phyloP scores from a whole-genome alignment of 2,797 vertebrate species.

The Rhinoraja longicauda region DNA sequence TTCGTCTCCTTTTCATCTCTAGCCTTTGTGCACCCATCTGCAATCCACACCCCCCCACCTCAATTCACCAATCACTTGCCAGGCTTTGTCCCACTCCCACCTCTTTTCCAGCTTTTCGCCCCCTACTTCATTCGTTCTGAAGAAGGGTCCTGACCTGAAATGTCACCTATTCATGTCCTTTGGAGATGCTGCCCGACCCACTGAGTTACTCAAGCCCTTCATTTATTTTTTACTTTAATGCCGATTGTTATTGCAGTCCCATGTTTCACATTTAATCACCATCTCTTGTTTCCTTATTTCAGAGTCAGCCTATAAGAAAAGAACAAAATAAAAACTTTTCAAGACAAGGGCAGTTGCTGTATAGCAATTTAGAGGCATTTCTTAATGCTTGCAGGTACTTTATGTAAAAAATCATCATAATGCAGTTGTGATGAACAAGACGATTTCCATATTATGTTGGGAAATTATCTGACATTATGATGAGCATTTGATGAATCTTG shows the following conservation, averaged over 20 bases:
- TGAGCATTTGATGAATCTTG: no score
- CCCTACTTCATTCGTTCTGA: no score
- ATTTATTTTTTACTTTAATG: not conserved
- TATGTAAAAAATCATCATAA: constrained; percentile 28
- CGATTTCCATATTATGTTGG: not conserved
- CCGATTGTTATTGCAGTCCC: not conserved
- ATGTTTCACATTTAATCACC: not conserved
- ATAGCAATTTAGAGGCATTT: constrained; percentile 70
- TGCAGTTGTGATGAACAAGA: not conserved
- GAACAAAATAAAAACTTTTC: constrained; percentile 49
- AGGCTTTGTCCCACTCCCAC: no score
- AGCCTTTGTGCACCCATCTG: no score
- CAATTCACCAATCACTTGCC: no score
- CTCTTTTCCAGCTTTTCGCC: no score
- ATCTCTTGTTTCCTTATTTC: constrained; percentile 42
- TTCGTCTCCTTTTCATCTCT: no score
- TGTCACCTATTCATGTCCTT: no score
- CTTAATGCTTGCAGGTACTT: constrained; percentile 80
- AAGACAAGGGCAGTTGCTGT: constrained; percentile 62
- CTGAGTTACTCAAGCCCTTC: no score
- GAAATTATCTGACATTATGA: not conserved
- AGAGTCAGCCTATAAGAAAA: constrained; percentile 48
- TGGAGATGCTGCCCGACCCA: no score
- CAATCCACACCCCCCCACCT: no score
- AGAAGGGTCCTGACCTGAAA: no score